Percentiles rank a stretch among this genome's conserved stretches.
Evolutionary conservation across 2,888 invertebrate genomes (phyloP).

Genomic region (Neuroscelio doddi): DNA sequence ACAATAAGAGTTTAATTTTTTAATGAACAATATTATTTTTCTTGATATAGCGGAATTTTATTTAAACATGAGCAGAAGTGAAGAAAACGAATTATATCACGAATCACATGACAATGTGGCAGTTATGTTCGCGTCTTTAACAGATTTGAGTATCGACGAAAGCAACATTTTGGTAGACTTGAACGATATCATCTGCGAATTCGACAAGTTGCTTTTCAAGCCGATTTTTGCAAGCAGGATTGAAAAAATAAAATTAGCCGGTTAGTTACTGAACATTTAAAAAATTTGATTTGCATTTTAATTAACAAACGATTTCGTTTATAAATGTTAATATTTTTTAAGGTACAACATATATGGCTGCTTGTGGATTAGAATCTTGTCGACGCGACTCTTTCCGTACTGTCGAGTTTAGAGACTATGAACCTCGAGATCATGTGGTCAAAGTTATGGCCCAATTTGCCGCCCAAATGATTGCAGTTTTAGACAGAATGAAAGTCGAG

Average conservation of each 20-base stretch:
- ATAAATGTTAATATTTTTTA: background rate
- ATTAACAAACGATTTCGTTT: too few species aligned
- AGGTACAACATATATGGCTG: conserved; percentile 96
- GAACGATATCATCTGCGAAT: conserved; percentile 94
- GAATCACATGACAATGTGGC: conserved; percentile 91
- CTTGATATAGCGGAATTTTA: conserved; percentile 82
- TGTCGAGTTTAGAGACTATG: conserved; percentile 49
- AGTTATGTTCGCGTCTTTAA: conserved; percentile 97
- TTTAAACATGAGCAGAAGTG: conserved; percentile 80
- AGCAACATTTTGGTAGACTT: conserved; percentile 79
- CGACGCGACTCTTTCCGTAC: conserved; percentile 75
- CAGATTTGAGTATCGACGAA: conserved; percentile 79
- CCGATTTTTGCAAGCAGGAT: conserved; percentile 79
- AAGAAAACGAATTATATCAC: conserved; percentile 85
- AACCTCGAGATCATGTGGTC: conserved; percentile 66
- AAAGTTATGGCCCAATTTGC: conserved; percentile 82
- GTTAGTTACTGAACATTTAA: conserved; percentile 71
- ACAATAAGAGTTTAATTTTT: too few species aligned
- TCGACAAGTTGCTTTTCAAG: conserved; percentile 86
- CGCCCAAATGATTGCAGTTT: conserved; percentile 79
- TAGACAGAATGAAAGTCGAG: conserved; percentile 76
- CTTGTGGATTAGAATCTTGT: conserved; percentile 89
- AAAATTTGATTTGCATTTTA: background rate
- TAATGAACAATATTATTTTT: background rate
- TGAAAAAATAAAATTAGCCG: conserved; percentile 97